Percentiles rank a stretch among this genome's conserved stretches.
Evolutionary conservation across 1,140 invertebrate species (phyloP).

Genomic region (Sarcophaga peregrina): DNA sequence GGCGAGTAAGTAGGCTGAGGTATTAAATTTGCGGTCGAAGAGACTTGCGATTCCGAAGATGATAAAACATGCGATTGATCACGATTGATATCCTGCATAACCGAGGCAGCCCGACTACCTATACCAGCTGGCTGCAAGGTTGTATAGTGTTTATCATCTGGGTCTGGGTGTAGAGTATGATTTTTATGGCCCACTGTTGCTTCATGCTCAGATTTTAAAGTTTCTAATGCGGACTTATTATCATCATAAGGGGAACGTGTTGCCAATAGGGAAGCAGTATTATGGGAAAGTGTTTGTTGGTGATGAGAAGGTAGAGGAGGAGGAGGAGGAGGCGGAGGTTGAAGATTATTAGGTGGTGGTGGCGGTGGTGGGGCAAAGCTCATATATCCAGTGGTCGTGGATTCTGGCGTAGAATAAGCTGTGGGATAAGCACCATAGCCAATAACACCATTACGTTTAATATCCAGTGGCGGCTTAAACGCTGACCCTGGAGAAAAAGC

Average conservation of each 20-base stretch:
- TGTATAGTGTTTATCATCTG: slow-evolving; percentile 79
- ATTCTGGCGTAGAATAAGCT: neutral
- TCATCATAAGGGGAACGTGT: slow-evolving; percentile 25
- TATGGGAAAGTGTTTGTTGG: slow-evolving; percentile 47
- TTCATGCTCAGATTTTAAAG: neutral
- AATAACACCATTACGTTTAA: slow-evolving; percentile 68
- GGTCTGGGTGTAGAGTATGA: slow-evolving; percentile 1
- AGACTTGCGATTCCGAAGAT: slow-evolving; percentile 54
- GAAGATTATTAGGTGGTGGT: slow-evolving; percentile 57
- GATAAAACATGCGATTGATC: slow-evolving; percentile 73
- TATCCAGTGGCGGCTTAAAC: slow-evolving; percentile 77
- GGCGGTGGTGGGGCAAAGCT: slow-evolving; percentile 62
- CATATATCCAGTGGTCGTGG: slow-evolving; percentile 29
- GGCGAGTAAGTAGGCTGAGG: slow-evolving; percentile 75
- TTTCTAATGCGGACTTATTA: slow-evolving; percentile 1
- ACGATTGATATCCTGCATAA: slow-evolving; percentile 78
- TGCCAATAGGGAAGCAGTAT: slow-evolving; percentile 29
- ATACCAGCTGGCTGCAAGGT: slow-evolving; percentile 83
- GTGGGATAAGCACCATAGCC: slow-evolving; percentile 37
- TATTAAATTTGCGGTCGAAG: slow-evolving; percentile 56
- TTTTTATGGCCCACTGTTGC: neutral
- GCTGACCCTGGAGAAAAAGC: slow-evolving; percentile 69
- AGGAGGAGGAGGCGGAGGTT: slow-evolving; percentile 66
- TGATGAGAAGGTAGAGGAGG: slow-evolving; percentile 54
- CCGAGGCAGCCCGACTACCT: slow-evolving; percentile 80